Conservation (phyloP, 2,113 vertebrate genomes). For the Etia nguti region DNA sequence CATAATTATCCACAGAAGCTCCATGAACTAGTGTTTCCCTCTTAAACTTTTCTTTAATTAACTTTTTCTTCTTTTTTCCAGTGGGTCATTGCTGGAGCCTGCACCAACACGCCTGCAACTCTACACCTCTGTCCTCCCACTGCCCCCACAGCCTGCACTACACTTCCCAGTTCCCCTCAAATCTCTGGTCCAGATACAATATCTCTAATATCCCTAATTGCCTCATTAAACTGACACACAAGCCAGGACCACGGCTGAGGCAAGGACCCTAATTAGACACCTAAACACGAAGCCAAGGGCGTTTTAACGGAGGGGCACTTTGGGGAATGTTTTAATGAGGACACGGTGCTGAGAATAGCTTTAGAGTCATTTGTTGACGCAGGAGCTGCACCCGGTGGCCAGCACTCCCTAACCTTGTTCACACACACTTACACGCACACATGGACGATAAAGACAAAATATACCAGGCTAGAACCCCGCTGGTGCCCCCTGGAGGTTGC, state of each 20-base stretch:
- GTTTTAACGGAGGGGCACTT: conserved; percentile 65
- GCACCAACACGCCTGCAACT: conserved; percentile 17
- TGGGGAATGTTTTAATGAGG: conserved; percentile 74
- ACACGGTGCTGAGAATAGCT: conserved; percentile 56
- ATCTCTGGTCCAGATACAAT: conserved; percentile 49
- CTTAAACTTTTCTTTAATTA: neutral
- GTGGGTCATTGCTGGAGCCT: neutral
- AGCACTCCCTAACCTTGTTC: conserved; percentile 12
- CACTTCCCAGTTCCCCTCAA: conserved; percentile 34
- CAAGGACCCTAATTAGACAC: conserved; percentile 68
- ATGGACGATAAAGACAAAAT: neutral
- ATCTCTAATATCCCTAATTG: conserved; percentile 63
- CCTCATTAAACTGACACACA: conserved; percentile 71
- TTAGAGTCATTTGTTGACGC: conserved; percentile 44
- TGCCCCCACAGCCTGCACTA: conserved; percentile 7
- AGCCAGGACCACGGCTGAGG: conserved; percentile 47
- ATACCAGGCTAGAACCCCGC: neutral
- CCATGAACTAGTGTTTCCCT: neutral
- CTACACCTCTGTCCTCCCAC: conserved; percentile 23
- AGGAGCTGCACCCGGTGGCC: conserved; percentile 32
- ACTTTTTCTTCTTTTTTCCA: neutral
- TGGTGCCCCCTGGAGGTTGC: neutral
- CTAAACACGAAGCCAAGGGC: conserved; percentile 65
- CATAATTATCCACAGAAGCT: neutral
- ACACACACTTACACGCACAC: neutral